Evolutionary conservation across 2,113 vertebrate species (phyloP).

Genomic region (Orientallactaga bullata): DNA sequence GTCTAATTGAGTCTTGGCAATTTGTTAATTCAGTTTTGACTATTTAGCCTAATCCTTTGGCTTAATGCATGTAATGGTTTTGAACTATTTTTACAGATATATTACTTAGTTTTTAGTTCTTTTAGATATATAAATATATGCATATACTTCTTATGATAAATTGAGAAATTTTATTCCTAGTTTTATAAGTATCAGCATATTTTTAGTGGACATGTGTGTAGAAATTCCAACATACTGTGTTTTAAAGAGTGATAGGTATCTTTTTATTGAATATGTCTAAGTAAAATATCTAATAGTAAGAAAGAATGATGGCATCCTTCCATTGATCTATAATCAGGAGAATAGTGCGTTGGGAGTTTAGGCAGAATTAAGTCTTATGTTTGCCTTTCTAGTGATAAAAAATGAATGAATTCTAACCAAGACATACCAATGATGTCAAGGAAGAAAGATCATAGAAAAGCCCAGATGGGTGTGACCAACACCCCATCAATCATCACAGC

Average conservation of each 20-base stretch:
- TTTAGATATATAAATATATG: background rate
- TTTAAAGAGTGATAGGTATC: background rate
- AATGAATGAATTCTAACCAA: background rate
- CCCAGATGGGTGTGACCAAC: background rate
- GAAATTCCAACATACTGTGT: background rate
- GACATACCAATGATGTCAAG: background rate
- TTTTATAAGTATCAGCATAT: background rate
- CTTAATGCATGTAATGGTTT: background rate
- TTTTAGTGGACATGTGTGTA: background rate
- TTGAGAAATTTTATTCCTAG: background rate
- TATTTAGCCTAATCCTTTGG: background rate
- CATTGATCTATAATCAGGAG: background rate
- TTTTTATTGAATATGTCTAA: background rate
- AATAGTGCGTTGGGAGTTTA: background rate
- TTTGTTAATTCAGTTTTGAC: background rate
- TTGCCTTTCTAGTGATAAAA: background rate
- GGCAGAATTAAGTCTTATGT: background rate
- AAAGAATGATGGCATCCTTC: background rate
- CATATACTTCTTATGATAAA: background rate
- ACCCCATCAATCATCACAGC: background rate
- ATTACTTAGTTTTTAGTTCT: background rate
- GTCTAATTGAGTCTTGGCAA: background rate
- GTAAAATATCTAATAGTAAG: background rate
- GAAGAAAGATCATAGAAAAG: background rate
- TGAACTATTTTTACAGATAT: background rate